Base-by-base conservation (phyloP, 2,888 invertebrate species). In the Callinectes sapidus region DNA sequence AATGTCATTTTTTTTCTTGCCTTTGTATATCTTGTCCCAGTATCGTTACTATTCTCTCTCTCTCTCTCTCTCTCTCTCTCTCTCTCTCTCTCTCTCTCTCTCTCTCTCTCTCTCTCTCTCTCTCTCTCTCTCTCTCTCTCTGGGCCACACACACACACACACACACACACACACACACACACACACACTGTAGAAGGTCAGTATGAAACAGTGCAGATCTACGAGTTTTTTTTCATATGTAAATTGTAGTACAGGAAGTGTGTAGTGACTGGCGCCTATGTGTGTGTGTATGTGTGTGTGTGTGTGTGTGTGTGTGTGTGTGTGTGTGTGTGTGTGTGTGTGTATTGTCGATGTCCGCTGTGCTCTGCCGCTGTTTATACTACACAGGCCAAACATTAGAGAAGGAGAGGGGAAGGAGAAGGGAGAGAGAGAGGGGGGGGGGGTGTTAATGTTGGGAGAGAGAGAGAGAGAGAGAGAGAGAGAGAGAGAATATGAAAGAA, bases 121-220 rank as follows among this genome's bases (percentile, higher is more conserved):
- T 55, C 55, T 61, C 61, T 61, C 61, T 61, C 61, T 61, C 61
- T 61, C 61, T 61, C 61, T 61, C 61, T 61, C 61, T 61, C 61
- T 16, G 13, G 16, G 16, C 13, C 8, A 55, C 16, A 55, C 55
- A 71, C 71, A 71, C 71, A 71, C 71, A 71, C 71, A 71, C 71
- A 71, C 71, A 71, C 71, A 71, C 71, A 71, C 71, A 71, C 71
- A 71, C 71, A 71, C 71, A 71, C 71, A 71, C 28, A 28, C 71
- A 71, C 28, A 28, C 71, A 71, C n/a, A 28, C n/a, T 10, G 71
- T 71, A 71, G 71, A 28, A 23, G 71, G 71, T 71, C 28, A 0
- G 28, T 18, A 1, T 28, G 71, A 71, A 71, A 28, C 28, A 28
- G 71, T 71, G 23, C n/a, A 71, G n/a, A 23, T 28, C 71, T 1